Conservation (phyloP, 2,888 invertebrate genomes). For the Cantharis rufa region DNA sequence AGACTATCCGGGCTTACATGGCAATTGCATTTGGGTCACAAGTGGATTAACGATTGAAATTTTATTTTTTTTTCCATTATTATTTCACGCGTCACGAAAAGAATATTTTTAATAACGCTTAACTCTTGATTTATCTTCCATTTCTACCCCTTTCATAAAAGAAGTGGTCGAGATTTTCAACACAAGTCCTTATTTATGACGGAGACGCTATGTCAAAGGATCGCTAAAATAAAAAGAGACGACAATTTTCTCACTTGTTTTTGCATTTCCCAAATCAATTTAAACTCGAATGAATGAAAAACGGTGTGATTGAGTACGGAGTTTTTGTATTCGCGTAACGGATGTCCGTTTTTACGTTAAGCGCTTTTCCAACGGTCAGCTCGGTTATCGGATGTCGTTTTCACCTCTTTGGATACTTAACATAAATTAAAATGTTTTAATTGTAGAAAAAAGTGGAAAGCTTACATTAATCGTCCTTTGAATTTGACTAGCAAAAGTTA, state of each 20-base stretch:
- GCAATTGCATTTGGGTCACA: slow-evolving; percentile 53
- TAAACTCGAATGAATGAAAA: not conserved
- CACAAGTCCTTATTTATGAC: not conserved
- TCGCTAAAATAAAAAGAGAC: not conserved
- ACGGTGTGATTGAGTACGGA: not conserved
- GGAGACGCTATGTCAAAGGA: not conserved
- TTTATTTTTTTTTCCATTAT: slow-evolving; percentile 35
- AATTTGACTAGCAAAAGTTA: not conserved
- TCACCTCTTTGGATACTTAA: not conserved
- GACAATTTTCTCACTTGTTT: not conserved
- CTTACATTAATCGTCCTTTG: not conserved
- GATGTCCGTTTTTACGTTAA: not conserved
- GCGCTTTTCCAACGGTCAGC: not conserved
- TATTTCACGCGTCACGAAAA: slow-evolving; percentile 26
- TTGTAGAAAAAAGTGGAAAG: not conserved
- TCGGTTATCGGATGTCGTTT: not conserved
- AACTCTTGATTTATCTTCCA: not conserved
- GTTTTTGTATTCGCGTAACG: not conserved
- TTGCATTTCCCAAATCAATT: slow-evolving; percentile 1
- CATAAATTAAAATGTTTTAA: not conserved
- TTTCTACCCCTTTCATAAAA: not conserved
- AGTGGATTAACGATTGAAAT: slow-evolving; percentile 47
- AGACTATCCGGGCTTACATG: slow-evolving; percentile 48
- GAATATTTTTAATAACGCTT: slow-evolving; percentile 3
- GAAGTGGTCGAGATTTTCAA: not conserved